Evolutionary conservation across 2,888 invertebrate genomes (phyloP), one percentile per base, ranked within the genome.

Genomic region (Drosophila mimetica): DNA sequence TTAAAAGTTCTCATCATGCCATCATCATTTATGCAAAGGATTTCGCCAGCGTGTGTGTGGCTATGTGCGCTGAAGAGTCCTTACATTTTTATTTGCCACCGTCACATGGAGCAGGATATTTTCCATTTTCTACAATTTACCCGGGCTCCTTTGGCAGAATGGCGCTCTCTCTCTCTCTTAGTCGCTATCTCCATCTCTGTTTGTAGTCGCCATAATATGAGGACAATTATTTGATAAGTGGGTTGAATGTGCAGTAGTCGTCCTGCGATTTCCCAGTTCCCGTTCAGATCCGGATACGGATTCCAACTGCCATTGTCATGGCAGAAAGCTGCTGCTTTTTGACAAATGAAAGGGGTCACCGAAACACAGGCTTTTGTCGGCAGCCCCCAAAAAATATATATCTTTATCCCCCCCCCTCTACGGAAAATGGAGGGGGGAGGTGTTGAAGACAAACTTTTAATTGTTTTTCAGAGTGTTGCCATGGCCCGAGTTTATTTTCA

Each of bases 181-280:
- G 36, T 47, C 30, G 60, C 50, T 54, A 34, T 47, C 50, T 66
- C 48, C 66, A 53, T 67, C 54, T 52, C 48, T 55, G 20, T 77
- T 82, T 74, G 79, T 77, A 64, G 72, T 57, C 55, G 75, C 66
- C 73, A 73, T 77, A 77, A 84, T 77, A 77, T 77, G 74, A 76
- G 88, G 88, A 86, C 86, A 86, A 88, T 86, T 86, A 86, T 86
- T 86, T 88, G 86, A 85, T 88, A 85, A 86, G 85, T 86, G 85
- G 74, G 46, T 50, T 71, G 74, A 74, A 71, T 70, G 71, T 74
- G 76, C 75, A 70, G 47, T 4, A 30, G 30, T 30, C 63, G 60
- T 55, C 7, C 60, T 30, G 36, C 6, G 51, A 8, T n/a, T 36
- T 44, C 14, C 13, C 47, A 32, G 39, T 8, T 61, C 42, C 41